These are phyloP conservation scores for Torymus aiolomorphi DNA, from an alignment of 2,888 invertebrate species.

Conservation along the genomic window DNA sequence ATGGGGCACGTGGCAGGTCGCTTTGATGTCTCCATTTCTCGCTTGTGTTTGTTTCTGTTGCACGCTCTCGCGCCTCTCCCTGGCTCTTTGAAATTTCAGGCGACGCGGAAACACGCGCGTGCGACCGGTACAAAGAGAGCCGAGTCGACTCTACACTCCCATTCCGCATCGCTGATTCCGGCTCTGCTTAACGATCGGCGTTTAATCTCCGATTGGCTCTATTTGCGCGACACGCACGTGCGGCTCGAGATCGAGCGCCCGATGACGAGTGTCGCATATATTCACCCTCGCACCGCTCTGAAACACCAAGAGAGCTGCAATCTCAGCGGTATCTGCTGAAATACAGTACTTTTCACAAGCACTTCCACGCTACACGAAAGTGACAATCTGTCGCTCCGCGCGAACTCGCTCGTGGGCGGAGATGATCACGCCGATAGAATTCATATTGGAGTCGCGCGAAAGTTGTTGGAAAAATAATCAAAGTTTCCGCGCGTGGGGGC, in stretches of 20 bases:
- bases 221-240: slow-evolving; percentile 53
- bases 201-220: slow-evolving; percentile 54
- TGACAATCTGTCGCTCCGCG: no score
- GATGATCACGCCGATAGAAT: background rate
- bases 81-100: slow-evolving; percentile 29
- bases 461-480: slow-evolving; percentile 75
- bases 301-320: no score
- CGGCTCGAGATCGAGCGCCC: slow-evolving; percentile 5
- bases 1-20: background rate
- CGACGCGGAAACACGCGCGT: slow-evolving; percentile 34
- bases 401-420: no score
- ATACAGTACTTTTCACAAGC: no score
- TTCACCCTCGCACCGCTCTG: no score
- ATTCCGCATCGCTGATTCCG: slow-evolving; percentile 54
- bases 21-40: slow-evolving; percentile 53
- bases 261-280: no score
- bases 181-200: slow-evolving; percentile 50
- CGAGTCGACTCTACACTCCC: slow-evolving; percentile 45
- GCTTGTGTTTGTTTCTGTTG: slow-evolving; percentile 2
- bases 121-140: slow-evolving; percentile 45
- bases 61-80: background rate
- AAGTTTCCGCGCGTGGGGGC: slow-evolving; percentile 66
- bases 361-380: no score
- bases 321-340: no score
- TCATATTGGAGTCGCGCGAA: slow-evolving; percentile 55